Base-by-base conservation (phyloP, 1,140 invertebrate genomes). In the Drosophila fuyamai region DNA sequence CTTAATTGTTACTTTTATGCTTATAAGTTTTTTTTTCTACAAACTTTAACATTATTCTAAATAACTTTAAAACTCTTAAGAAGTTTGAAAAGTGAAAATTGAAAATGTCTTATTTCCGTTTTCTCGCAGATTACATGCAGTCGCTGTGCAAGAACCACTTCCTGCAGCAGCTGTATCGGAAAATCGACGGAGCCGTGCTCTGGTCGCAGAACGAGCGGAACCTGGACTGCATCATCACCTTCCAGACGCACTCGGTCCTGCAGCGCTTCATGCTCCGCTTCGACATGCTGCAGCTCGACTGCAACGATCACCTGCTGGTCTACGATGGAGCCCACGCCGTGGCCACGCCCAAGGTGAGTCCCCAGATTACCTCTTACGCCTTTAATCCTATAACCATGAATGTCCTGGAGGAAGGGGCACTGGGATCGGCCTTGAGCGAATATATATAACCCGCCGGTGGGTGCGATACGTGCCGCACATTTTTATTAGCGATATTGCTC, bases 221-320 rank as follows among this genome's bases (percentile, higher is more conserved):
- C 92, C 93, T 98, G 70, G 96, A 98, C 93, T 98, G 97, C 94
- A 95, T 96, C 67, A 96, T 98, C 89, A 98, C 97, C 43, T 98
- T 98, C 92, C 97, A 98, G 93, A 98, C 97, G 66, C 97, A 98
- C 93, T 97, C 97, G 81, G 97, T 98, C 71, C 94, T 98, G 71
- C 97, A 98, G 93, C 94, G 96, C 76, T 98, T 98, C 93, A 98
- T 98, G 97, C 94, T 98, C 67, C 95, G 97, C 76, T 98, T 98
- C 93, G 96, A 96, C 77, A 93, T 94, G 77, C 92, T 96, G 27
- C 94, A 95, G 77, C 94, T 98, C 57, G 97, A 98, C 93, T 98
- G 97, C 94, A 98, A 98, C 90, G 97, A 98, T 93, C 97, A 98
- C 93, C 94, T 98, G 10, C 97, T 95, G 86, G 97, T 98, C 82